phyloP scores from a whole-genome alignment of 2,888 invertebrate species.

The Iphiclides podalirius region DNA sequence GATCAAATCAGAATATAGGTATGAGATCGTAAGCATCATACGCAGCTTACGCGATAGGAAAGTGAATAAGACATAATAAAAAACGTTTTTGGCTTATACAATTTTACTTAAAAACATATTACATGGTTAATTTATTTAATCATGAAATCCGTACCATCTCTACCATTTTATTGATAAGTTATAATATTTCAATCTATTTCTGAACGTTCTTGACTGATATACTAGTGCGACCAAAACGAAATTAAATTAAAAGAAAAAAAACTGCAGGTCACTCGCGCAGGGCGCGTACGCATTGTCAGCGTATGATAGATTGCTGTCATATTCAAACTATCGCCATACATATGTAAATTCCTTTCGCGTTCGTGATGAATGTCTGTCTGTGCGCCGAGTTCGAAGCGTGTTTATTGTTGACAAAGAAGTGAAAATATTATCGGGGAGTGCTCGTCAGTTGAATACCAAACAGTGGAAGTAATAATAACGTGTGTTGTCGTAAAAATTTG shows the following conservation, averaged over 20 bases:
- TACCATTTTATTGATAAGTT: too few relatives aligned
- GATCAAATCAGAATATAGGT: too few relatives aligned
- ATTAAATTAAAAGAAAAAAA: conserved; percentile 28
- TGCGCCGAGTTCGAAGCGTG: conserved; percentile 27
- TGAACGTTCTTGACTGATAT: neutral
- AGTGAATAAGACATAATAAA: too few relatives aligned
- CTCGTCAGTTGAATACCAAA: conserved; percentile 33
- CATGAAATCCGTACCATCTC: too few relatives aligned
- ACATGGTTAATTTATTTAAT: too few relatives aligned
- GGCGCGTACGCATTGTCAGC: conserved; percentile 53
- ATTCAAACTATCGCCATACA: conserved; percentile 58
- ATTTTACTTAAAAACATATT: too few relatives aligned
- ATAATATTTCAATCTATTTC: neutral
- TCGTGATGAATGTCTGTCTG: conserved; percentile 45
- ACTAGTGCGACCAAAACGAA: conserved; percentile 14
- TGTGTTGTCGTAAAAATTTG: conserved; percentile 17
- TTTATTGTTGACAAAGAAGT: conserved; percentile 34
- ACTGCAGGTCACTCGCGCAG: conserved; percentile 47
- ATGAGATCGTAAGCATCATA: too few relatives aligned
- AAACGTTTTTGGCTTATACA: too few relatives aligned
- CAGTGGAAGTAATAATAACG: conserved; percentile 24
- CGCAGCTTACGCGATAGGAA: too few relatives aligned
- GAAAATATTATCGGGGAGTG: conserved; percentile 38
- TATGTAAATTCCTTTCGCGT: conserved; percentile 60
- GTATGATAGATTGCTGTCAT: conserved; percentile 69